Conservation (phyloP, 2,888 invertebrate species). For the Peribatodes rhomboidaria region DNA sequence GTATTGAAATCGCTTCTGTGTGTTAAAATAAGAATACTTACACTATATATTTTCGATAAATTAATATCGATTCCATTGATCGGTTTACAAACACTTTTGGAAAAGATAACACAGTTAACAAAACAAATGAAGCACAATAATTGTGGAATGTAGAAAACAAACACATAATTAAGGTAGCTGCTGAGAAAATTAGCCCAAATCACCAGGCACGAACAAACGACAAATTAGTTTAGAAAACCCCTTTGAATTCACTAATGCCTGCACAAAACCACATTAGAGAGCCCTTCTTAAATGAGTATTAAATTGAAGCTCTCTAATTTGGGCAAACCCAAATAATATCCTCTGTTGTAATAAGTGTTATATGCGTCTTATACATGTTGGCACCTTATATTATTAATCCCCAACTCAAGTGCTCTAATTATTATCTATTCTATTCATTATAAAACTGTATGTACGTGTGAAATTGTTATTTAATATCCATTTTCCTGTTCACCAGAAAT, state of each 20-base stretch:
- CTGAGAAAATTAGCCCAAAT: conserved; percentile 63
- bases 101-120: conserved; percentile 60
- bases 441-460: conserved; percentile 8
- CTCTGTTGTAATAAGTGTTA: conserved; percentile 45
- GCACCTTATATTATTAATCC: conserved; percentile 54
- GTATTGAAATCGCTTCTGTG: conserved; percentile 63
- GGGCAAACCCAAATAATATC: conserved; percentile 46
- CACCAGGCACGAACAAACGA: conserved; percentile 72
- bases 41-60: conserved; percentile 24
- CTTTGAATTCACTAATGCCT: conserved; percentile 64
- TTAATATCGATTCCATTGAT: conserved; percentile 5
- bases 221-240: conserved; percentile 68
- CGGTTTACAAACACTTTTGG: conserved; percentile 47
- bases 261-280: conserved; percentile 71
- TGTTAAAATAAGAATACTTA: conserved; percentile 52
- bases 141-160: conserved; percentile 71
- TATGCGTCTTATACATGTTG: conserved; percentile 57
- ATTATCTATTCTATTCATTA: not conserved
- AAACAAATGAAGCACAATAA: conserved; percentile 70
- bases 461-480: conserved; percentile 22
- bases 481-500: conserved; percentile 32
- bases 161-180: conserved; percentile 71
- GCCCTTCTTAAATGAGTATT: conserved; percentile 42
- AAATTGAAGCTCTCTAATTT: conserved; percentile 55
- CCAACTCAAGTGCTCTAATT: conserved; percentile 17